Base-by-base conservation (phyloP, 2,888 invertebrate species). In the Taphrorychus bicolor region DNA sequence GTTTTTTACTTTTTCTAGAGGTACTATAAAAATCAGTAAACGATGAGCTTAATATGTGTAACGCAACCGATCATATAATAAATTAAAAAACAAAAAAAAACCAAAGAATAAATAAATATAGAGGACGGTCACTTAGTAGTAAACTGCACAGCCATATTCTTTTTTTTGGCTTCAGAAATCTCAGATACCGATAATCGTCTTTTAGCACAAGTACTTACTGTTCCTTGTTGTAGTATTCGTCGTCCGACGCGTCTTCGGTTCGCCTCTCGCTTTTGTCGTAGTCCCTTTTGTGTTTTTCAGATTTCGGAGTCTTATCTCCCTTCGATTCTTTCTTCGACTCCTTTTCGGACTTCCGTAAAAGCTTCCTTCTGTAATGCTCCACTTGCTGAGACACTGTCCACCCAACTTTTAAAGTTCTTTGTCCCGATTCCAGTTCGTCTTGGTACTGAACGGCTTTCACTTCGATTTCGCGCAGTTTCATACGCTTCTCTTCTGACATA, bases 371-470 rank as follows among this genome's bases (percentile, higher is more conserved):
- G 82, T 95, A 97, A 83, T 95, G 93, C 78, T 95, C 92, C 23
- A 97, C 91, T 84, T 97, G 96, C 78, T 93, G 91, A 51, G 87
- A 82, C 71, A 94, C 84, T 5, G 90, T 86, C 87, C 93, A 91
- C 4, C 89, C 93, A 54, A 88, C 82, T 75, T 93, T 91, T 18
- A 91, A 80, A 32, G 87, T 86, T 66, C 92, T 86, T 75, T 89
- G 87, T 0, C 97, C 97, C 2, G 91, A 90, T 84, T 98, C 98
- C 74, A 98, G 82, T 81, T 97, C 97, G 84, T 98, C 98, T 82
- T 96, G 95, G 85, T 96, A 98, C 80, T 94, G 93, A 84, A 98
- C 88, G 59, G 95, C 94, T 84, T 95, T 95, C 73, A 97, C 89
- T 85, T 98, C 98, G 76, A 99, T 94, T 82, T 98, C 97, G 19